Base-by-base conservation (phyloP, 2,797 vertebrate species). In the Choloepus didactylus region DNA sequence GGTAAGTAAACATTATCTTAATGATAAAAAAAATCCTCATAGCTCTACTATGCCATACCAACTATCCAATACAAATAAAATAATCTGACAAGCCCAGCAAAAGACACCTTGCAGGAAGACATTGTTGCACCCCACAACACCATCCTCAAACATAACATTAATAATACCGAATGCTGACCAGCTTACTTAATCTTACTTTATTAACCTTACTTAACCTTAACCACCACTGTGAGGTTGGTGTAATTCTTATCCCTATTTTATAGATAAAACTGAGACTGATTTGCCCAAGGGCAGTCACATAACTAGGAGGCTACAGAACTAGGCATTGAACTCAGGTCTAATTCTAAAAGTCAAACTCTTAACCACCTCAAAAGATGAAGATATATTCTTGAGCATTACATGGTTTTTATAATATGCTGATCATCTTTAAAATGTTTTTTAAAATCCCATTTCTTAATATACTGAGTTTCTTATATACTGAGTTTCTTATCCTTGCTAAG, bases 371-470 rank as follows among this genome's bases (percentile, higher is more conserved):
- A 59, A 86, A 73, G 35, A 72, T 62, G n/a, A 95, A 92, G 70
- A 94, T 62, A 79, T 27, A 89, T 54, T 85, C 77, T 81, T 41
- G 91, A 70, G 38, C 72, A 86, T 44, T 82, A 66, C 25, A 67
- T 25, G 35, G 69, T 46, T 38, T 93, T 95, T 87, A 87, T 76
- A 82, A 89, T 46, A 81, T 41, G 51, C 25, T 89, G 69, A 75
- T 60, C 77, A 82, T 77, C 69, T 81, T 73, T 88, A 82, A 84
- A 60, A 75, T 59, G 23, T 27, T 70, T 75, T 90, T 70, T 59
- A 94, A 93, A 95, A 59, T 69, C 35, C 67, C 93, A 35, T 91
- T 88, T 93, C 93, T 88, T 93, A 51, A 14, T 81, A 88, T 14
- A 87, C 23, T 87, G 44, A 54, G 82, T 92, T 89, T 94, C 89